Evolutionary conservation across 1,140 invertebrate genomes (phyloP).

Genomic region (Tetramorium parvispinum): DNA sequence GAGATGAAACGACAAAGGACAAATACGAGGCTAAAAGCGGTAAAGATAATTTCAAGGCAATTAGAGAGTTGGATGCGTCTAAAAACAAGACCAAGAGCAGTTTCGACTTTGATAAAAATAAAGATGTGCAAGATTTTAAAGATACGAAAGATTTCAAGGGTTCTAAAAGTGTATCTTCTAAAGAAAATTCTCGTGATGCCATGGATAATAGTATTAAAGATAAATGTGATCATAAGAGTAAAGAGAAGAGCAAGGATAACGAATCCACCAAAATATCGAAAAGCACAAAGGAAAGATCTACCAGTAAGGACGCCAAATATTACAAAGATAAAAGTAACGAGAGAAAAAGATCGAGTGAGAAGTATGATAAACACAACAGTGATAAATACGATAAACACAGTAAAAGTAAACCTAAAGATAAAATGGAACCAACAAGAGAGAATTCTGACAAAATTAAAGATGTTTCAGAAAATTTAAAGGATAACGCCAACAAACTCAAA

Average conservation of each 20-base stretch:
- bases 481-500: constrained; percentile 68
- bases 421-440: constrained; percentile 69
- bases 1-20: constrained; percentile 83
- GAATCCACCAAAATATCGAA: constrained; percentile 69
- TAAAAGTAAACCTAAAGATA: constrained; percentile 76
- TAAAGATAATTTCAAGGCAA: constrained; percentile 79
- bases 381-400: constrained; percentile 78
- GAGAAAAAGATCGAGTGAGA: constrained; percentile 74
- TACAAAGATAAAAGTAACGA: constrained; percentile 76
- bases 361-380: constrained; percentile 78
- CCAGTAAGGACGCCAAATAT: constrained; percentile 66
- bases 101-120: constrained; percentile 78
- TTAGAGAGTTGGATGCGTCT: constrained; percentile 76
- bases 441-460: constrained; percentile 71
- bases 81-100: constrained; percentile 83
- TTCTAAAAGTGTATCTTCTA: constrained; percentile 75
- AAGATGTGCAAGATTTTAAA: constrained; percentile 73
- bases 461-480: constrained; percentile 35
- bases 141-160: constrained; percentile 72
- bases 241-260: constrained; percentile 76
- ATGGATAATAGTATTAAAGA: constrained; percentile 78
- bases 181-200: constrained; percentile 80
- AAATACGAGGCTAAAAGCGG: constrained; percentile 76
- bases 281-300: constrained; percentile 61
- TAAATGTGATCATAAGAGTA: constrained; percentile 75